phyloP scores from a whole-genome alignment of 2,797 vertebrate genomes.

The Nyctalus aviator region DNA sequence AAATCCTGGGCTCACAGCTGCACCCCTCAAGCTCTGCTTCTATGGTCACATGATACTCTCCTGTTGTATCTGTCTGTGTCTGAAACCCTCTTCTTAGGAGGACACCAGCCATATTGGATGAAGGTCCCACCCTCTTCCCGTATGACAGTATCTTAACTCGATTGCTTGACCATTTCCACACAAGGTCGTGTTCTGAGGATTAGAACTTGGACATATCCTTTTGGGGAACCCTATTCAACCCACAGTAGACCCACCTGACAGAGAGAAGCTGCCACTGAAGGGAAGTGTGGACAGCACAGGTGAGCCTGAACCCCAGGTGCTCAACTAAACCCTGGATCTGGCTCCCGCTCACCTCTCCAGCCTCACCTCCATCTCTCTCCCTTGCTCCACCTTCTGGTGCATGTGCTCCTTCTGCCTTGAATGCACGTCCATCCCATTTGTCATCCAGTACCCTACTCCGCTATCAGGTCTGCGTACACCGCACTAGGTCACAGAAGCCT shows the following conservation, averaged over 20 bases:
- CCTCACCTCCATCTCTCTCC: not conserved
- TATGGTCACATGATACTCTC: fast-evolving
- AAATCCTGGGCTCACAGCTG: not conserved
- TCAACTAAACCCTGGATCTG: fast-evolving
- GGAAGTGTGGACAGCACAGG: not conserved
- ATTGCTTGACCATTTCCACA: not conserved
- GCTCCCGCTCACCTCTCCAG: not conserved
- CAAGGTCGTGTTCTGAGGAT: too few species aligned
- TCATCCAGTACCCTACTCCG: too few species aligned
- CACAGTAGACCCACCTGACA: not conserved
- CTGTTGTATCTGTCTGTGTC: not conserved
- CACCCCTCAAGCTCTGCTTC: not conserved
- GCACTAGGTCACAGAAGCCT: not conserved
- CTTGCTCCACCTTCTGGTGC: not conserved
- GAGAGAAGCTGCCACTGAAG: not conserved
- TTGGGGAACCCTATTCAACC: not conserved
- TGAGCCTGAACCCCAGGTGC: not conserved
- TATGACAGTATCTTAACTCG: not conserved
- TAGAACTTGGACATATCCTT: not conserved
- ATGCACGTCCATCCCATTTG: fast-evolving
- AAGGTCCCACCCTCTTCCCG: not conserved
- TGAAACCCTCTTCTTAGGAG: not conserved
- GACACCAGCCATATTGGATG: not conserved
- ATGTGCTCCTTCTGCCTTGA: not conserved
- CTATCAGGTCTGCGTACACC: fast-evolving